phyloP scores from a whole-genome alignment of 2,888 invertebrate species.

The Subacronicta megacephala region DNA sequence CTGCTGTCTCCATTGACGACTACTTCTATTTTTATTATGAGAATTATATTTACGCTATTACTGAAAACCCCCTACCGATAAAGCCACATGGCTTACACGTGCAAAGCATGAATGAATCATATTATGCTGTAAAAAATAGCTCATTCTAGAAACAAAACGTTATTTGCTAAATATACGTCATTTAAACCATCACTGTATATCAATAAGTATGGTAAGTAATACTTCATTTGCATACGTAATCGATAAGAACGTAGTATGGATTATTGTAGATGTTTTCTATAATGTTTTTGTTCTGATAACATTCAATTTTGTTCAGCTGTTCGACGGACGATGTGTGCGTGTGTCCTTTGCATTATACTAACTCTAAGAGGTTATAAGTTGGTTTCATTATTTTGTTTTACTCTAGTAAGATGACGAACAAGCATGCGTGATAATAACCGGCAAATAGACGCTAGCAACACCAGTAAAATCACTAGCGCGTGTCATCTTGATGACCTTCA shows the following conservation, averaged over 20 bases:
- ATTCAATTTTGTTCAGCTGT: background rate
- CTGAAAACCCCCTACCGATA: slow-evolving; percentile 4
- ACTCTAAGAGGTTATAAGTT: too few species aligned
- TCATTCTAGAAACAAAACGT: slow-evolving; percentile 3
- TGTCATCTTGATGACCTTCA: too few species aligned
- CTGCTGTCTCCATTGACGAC: too few species aligned
- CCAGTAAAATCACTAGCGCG: too few species aligned
- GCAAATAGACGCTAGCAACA: too few species aligned
- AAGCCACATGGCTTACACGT: slow-evolving; percentile 10
- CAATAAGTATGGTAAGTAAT: slow-evolving; percentile 2
- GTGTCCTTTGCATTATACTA: too few species aligned
- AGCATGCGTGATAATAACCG: too few species aligned
- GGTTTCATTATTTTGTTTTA: too few species aligned
- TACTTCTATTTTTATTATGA: too few species aligned
- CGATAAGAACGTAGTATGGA: slow-evolving; percentile 31
- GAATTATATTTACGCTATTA: slow-evolving; percentile 27
- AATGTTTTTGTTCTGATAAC: slow-evolving; percentile 3
- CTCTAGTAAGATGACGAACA: too few species aligned
- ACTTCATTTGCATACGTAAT: slow-evolving; percentile 14
- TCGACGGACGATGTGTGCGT: background rate
- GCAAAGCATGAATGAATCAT: slow-evolving; percentile 33
- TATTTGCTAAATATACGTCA: slow-evolving; percentile 8
- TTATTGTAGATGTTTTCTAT: slow-evolving; percentile 15
- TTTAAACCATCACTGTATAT: slow-evolving; percentile 15
- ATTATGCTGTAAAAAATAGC: slow-evolving; percentile 12